These are phyloP conservation scores for Tuta absoluta DNA, from an alignment of 2,888 invertebrate genomes.

Conservation along the genomic window DNA sequence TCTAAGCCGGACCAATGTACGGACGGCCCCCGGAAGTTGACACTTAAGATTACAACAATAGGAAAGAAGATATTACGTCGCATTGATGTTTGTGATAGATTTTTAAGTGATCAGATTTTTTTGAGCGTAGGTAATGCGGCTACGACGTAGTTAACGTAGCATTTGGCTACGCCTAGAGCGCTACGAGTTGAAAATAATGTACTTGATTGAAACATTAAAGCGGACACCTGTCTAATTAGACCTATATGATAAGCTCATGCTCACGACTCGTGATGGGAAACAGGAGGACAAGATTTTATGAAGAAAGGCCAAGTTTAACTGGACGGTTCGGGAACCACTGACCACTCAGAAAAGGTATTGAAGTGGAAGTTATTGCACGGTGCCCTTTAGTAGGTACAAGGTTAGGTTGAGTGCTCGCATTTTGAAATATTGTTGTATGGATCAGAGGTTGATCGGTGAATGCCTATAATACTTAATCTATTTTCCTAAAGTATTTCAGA, in stretches of 20 bases:
- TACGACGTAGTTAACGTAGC: too few species aligned
- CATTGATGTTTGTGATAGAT: too few species aligned
- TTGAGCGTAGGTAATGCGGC: too few species aligned
- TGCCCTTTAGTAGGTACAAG: constrained; percentile 28
- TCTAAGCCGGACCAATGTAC: not conserved
- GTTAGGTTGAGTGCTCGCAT: constrained; percentile 12
- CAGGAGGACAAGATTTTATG: not conserved
- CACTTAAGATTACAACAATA: not conserved
- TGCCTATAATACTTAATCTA: not conserved
- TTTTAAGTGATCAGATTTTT: too few species aligned
- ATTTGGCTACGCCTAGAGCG: too few species aligned
- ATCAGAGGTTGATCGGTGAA: not conserved
- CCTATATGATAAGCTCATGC: too few species aligned
- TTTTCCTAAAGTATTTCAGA: not conserved
- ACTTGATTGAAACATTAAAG: too few species aligned
- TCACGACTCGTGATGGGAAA: too few species aligned
- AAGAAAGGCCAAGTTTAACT: constrained; percentile 39
- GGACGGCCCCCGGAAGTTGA: not conserved
- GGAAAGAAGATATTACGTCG: too few species aligned
- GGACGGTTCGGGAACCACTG: constrained; percentile 38
- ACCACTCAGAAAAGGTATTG: constrained; percentile 43
- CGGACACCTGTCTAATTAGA: too few species aligned
- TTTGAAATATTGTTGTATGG: constrained; percentile 22
- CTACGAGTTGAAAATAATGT: too few species aligned
- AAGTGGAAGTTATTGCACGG: constrained; percentile 47